phyloP scores from a whole-genome alignment of 1,140 invertebrate genomes.

The Aphelenchoides avenae region DNA sequence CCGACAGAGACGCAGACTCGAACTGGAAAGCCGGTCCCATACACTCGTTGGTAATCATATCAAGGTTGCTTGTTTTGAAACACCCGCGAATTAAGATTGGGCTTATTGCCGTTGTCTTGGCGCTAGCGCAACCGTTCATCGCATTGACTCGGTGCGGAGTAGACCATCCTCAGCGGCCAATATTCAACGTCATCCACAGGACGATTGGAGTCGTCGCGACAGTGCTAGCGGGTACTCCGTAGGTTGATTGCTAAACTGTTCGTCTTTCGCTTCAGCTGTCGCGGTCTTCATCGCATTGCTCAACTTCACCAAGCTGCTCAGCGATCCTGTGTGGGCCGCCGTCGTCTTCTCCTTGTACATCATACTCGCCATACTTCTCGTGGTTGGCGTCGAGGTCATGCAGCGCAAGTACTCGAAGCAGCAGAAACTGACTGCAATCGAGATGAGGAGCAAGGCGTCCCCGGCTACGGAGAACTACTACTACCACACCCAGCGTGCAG shows the following conservation, averaged over 20 bases:
- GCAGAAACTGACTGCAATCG: conserved; percentile 32
- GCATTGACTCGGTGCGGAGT: conserved; percentile 8
- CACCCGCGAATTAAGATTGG: background rate
- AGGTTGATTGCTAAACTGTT: conserved; percentile 13
- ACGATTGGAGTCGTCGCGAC: conserved; percentile 6
- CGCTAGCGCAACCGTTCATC: conserved; percentile 11
- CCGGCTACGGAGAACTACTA: conserved; percentile 34
- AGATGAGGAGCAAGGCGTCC: conserved; percentile 25
- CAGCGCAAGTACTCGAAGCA: conserved; percentile 17
- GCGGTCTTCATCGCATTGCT: conserved; percentile 19
- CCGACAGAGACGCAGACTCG: conserved; percentile 8
- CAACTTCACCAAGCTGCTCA: conserved; percentile 6
- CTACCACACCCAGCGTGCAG: conserved; percentile 29
- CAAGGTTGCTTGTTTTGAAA: background rate
- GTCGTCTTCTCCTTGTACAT: conserved; percentile 24
- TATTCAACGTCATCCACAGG: conserved; percentile 18
- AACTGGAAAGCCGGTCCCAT: conserved; percentile 3
- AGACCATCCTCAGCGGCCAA: conserved; percentile 14
- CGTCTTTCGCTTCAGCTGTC: conserved; percentile 1
- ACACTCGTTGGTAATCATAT: conserved; percentile 10
- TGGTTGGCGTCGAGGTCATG: conserved; percentile 29
- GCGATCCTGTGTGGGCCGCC: conserved; percentile 2
- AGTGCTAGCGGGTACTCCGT: conserved; percentile 11
- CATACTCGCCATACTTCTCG: conserved; percentile 18
- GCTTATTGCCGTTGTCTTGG: conserved; percentile 7